Conservation (phyloP, 2,888 invertebrate genomes). For the Cephus pygmeus region DNA sequence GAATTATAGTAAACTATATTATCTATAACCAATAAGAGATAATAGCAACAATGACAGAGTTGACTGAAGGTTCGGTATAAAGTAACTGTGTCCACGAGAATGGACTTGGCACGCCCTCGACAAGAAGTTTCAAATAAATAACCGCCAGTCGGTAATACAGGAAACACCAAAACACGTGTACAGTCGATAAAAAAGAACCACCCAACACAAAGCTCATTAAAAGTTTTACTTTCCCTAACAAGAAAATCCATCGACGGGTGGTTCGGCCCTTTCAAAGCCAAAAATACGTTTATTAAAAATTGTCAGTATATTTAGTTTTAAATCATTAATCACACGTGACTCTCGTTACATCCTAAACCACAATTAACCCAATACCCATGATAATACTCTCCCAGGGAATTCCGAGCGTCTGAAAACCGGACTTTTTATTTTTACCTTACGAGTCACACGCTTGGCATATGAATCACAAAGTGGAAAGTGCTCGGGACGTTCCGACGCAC, state of each 20-base stretch:
- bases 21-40: background rate
- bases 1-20: background rate
- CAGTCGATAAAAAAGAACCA: background rate
- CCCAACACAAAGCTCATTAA: background rate
- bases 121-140: background rate
- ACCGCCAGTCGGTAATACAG: background rate
- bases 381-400: background rate
- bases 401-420: background rate
- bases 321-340: background rate
- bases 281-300: too few relatives aligned
- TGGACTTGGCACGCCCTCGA: background rate
- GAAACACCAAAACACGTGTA: accelerated
- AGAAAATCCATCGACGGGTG: background rate
- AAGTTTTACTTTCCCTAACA: background rate
- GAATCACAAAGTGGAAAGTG: background rate
- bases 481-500: background rate
- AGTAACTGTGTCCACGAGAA: background rate
- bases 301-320: background rate
- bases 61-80: background rate
- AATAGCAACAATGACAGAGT: background rate
- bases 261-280: too few relatives aligned
- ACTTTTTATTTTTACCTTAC: background rate
- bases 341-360: background rate
- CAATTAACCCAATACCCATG: background rate
- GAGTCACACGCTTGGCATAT: background rate